Percentiles rank a stretch among this genome's conserved stretches.
These are phyloP conservation scores for Trematomus loennbergii DNA, from an alignment of 2,113 vertebrate genomes.

Conservation along the genomic window DNA sequence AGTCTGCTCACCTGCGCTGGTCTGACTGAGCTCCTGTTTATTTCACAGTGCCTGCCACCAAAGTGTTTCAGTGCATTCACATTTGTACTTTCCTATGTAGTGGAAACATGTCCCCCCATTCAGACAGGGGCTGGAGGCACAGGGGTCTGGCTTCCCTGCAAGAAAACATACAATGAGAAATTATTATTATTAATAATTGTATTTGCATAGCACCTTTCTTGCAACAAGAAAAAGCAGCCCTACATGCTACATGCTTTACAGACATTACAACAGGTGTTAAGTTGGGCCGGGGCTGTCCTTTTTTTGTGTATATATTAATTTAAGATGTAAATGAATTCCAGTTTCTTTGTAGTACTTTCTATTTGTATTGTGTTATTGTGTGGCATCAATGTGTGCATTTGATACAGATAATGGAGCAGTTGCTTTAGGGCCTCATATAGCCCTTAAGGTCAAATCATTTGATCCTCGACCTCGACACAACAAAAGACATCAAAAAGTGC, in stretches of 20 bases:
- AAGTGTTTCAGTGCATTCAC: conserved; percentile 90
- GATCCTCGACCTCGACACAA: no score
- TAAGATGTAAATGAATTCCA: no score
- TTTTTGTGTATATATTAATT: no score
- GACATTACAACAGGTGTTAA: not conserved
- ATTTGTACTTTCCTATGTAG: conserved; percentile 99
- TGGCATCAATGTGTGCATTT: no score
- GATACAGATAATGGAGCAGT: no score
- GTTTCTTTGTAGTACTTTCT: no score
- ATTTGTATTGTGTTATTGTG: no score
- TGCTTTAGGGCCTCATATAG: no score
- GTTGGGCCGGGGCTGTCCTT: no score
- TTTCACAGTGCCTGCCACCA: conserved; percentile 91
- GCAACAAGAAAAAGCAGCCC: not conserved
- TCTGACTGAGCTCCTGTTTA: conserved; percentile 75
- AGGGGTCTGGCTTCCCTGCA: conserved; percentile 95
- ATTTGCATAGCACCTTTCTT: not conserved
- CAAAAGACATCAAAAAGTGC: no score
- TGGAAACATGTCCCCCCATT: conserved; percentile 98
- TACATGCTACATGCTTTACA: not conserved
- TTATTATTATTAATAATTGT: not conserved
- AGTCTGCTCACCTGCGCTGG: conserved; percentile 72
- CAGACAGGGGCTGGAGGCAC: conserved; percentile 93
- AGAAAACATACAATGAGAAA: conserved; percentile 11
- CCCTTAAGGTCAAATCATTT: no score